These are phyloP conservation scores for Pardalotus punctatus DNA, from an alignment of 2,113 vertebrate species.

Conservation along the genomic window DNA sequence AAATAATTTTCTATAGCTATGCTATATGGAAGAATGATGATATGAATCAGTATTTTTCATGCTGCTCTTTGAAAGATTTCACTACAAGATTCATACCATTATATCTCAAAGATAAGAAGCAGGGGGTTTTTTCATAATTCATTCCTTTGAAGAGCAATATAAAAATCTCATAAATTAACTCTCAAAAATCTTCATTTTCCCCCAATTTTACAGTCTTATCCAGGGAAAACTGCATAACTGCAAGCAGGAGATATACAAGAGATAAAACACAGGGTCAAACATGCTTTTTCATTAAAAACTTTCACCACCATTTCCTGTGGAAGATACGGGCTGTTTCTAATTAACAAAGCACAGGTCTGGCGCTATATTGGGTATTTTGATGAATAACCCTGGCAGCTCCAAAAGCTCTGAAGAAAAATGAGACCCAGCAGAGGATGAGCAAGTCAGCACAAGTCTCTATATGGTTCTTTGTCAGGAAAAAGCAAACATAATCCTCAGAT, in stretches of 20 bases:
- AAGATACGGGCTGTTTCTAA: neutral
- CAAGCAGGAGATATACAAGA: neutral
- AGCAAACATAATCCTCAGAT: neutral
- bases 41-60: neutral
- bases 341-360: neutral
- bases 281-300: neutral
- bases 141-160: neutral
- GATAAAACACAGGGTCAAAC: neutral
- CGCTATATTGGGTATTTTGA: neutral
- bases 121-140: neutral
- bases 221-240: neutral
- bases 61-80: neutral
- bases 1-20: neutral
- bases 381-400: neutral
- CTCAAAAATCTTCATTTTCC: neutral
- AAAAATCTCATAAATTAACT: neutral
- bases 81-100: neutral
- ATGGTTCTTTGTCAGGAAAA: neutral
- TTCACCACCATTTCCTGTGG: neutral
- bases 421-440: neutral
- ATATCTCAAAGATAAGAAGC: neutral
- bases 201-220: neutral
- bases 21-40: neutral
- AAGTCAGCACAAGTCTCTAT: neutral
- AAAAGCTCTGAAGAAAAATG: neutral